Base-by-base conservation (phyloP, 2,113 vertebrate genomes). In the Egretta garzetta region DNA sequence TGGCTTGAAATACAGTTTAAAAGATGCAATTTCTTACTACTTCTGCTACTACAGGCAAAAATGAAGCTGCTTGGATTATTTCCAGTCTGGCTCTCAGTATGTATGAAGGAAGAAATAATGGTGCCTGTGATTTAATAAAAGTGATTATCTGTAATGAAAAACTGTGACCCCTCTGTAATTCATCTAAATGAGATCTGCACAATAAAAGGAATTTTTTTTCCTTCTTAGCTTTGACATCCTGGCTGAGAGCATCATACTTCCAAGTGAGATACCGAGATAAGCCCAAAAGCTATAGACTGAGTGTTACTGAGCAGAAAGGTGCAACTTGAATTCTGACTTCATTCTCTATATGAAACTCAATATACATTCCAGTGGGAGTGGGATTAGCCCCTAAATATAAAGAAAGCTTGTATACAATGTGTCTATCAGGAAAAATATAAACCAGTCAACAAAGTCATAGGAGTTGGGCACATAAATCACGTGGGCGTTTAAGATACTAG, bases 141-240 rank as follows among this genome's bases (percentile, higher is more conserved):
- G 84, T 71, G 52, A 94, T 88, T 96, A 66, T 60, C 84, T 86
- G 32, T 75, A 94, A 93, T 93, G 91, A 96, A 96, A 94, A 96
- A 80, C 77, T 74, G 30, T 33, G 85, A 90, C 58, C 74, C 24
- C 9, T 56, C 30, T 47, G 70, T 60, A 88, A 96, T 92, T 80
- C 58, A 92, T 72, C 66, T 85, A 85, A 96, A 92, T 91, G 86
- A 88, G n/a, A 88, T 64, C 82, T 76, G 26, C 58, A 72, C 66
- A 90, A 41, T 52, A 71, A 72, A 80, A 81, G n/a, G 52, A 64
- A 70, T 18, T 14, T 41, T 32, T 64, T 76, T 90, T 85, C 37
- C 15, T 79, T 59, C 37, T 82, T 11, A 50, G 30, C 43, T 60
- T n/a, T 82, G 80, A 52, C 70, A 64, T n/a, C 58, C 70, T 63